phyloP scores from a whole-genome alignment of 2,113 vertebrate species.

The Synchiropus splendidus region DNA sequence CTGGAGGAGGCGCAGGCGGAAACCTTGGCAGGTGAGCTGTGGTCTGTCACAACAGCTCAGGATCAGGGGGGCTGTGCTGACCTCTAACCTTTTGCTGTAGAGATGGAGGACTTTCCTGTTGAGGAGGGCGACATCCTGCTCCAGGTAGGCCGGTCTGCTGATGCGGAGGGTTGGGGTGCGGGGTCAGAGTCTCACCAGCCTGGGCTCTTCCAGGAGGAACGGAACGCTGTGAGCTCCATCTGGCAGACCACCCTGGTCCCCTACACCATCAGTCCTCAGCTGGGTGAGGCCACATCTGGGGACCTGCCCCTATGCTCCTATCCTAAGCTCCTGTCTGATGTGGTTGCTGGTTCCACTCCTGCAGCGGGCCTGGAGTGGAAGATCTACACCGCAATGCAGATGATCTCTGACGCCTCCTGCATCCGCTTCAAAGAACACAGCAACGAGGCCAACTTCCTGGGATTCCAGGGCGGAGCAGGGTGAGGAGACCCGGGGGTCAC shows the following conservation, averaged over 20 bases:
- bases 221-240: conserved; percentile 21
- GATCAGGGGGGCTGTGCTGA: background rate
- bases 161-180: too few relatives aligned
- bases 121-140: conserved; percentile 37
- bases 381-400: conserved; percentile 17
- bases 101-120: background rate
- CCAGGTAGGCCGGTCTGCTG: conserved; percentile 6
- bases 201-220: conserved; percentile 15
- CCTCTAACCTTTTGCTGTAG: background rate
- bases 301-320: too few relatives aligned
- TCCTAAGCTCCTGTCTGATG: too few relatives aligned
- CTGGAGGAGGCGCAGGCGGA: conserved; percentile 4
- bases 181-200: too few relatives aligned
- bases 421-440: conserved; percentile 22
- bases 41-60: too few relatives aligned
- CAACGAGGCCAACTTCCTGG: conserved; percentile 12
- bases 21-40: conserved; percentile 22
- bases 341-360: background rate
- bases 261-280: conserved; percentile 1
- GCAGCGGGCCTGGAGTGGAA: conserved; percentile 4
- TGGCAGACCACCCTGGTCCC: background rate
- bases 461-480: conserved; percentile 7
- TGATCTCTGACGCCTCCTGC: conserved; percentile 23
- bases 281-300: conserved; percentile 15
- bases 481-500: too few relatives aligned